phyloP scores from a whole-genome alignment of 2,888 invertebrate species.

The Disparrhopalites patrizii region DNA sequence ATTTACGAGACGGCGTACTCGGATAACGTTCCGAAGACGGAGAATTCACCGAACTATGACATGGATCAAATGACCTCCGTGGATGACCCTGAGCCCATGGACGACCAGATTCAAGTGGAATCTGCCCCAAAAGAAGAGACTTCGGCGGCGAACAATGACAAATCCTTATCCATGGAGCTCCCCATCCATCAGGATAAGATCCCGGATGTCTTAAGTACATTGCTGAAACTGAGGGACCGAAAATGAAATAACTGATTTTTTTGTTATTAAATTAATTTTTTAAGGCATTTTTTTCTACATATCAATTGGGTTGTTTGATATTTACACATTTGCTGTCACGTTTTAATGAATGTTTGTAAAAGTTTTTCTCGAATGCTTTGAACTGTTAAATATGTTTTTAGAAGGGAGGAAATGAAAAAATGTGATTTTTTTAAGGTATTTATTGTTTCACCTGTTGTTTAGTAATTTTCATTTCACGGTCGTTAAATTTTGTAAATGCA shows the following conservation, averaged over 20 bases:
- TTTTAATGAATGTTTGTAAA: too few species aligned
- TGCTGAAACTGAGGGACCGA: conserved; percentile 42
- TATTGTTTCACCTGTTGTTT: too few species aligned
- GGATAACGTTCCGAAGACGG: conserved; percentile 9
- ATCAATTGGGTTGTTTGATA: too few species aligned
- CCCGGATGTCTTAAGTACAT: conserved; percentile 45
- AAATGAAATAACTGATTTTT: neutral
- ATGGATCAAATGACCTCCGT: neutral
- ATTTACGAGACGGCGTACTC: conserved; percentile 13
- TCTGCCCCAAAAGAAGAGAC: neutral
- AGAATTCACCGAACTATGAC: neutral
- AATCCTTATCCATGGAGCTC: conserved; percentile 46
- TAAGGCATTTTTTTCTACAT: too few species aligned
- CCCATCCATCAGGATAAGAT: conserved; percentile 47
- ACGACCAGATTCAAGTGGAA: neutral
- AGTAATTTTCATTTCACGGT: too few species aligned
- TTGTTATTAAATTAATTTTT: neutral
- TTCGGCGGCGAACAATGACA: conserved; percentile 32
- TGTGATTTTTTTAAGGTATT: too few species aligned
- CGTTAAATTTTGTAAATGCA: too few species aligned
- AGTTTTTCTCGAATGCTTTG: too few species aligned
- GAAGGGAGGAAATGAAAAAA: too few species aligned
- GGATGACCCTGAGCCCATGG: neutral
- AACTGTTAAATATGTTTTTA: too few species aligned
- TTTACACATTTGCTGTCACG: too few species aligned